phyloP scores from a whole-genome alignment of 2,888 invertebrate genomes.

The Caprella mutica region DNA sequence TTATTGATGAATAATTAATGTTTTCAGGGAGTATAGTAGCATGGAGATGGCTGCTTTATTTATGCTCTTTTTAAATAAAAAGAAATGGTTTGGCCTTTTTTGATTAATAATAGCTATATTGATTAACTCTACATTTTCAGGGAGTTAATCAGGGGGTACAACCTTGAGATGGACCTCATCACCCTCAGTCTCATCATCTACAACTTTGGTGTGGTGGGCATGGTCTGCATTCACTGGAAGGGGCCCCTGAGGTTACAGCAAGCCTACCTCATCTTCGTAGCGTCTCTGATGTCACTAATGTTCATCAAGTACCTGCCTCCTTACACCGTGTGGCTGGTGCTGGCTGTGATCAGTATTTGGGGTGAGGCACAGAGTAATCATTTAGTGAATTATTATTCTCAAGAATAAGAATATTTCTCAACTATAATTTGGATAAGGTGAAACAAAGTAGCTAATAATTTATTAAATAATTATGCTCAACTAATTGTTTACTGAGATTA shows the following conservation, averaged over 20 bases:
- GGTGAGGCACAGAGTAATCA: too few relatives aligned
- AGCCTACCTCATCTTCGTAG: conserved; percentile 91
- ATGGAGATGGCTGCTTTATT: too few relatives aligned
- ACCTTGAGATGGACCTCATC: conserved; percentile 90
- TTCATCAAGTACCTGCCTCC: conserved; percentile 98
- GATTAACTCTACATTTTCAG: conserved; percentile 43
- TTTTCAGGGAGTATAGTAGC: too few relatives aligned
- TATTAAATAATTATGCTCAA: too few relatives aligned
- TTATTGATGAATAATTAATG: too few relatives aligned
- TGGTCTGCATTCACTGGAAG: conserved; percentile 98
- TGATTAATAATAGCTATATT: neutral
- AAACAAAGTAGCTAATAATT: too few relatives aligned
- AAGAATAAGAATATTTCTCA: too few relatives aligned
- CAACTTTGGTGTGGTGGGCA: conserved; percentile 95
- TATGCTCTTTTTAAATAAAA: too few relatives aligned
- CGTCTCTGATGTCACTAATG: conserved; percentile 93
- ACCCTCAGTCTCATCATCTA: conserved; percentile 78
- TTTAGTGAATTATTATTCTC: too few relatives aligned
- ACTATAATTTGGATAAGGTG: too few relatives aligned
- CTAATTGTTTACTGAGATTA: too few relatives aligned
- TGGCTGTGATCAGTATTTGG: conserved; percentile 96
- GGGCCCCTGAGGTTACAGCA: conserved; percentile 81
- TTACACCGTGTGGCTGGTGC: conserved; percentile 97
- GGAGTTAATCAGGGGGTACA: conserved; percentile 81
- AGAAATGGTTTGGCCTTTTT: too few relatives aligned